phyloP scores from a whole-genome alignment of 2,797 vertebrate species.

The Acrocephalus scirpaceus region DNA sequence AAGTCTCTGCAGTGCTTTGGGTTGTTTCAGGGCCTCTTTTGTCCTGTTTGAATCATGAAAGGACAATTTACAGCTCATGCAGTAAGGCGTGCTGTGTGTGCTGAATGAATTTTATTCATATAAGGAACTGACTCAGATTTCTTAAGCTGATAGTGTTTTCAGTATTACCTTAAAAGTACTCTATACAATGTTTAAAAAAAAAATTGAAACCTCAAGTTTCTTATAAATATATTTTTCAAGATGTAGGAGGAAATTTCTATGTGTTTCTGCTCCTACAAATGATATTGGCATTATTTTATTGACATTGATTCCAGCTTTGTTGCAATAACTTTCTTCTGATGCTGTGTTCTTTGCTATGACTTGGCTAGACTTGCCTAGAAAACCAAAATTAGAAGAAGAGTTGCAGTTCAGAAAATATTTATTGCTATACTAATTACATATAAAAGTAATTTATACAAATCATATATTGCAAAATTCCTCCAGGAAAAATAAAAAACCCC shows the following conservation, averaged over 20 bases:
- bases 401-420: conserved; percentile 19
- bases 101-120: conserved; percentile 31
- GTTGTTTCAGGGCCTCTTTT: background rate
- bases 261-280: background rate
- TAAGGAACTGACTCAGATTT: conserved; percentile 15
- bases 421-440: background rate
- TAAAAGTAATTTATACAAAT: conserved; percentile 23
- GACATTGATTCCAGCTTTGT: background rate
- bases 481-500: background rate
- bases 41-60: background rate
- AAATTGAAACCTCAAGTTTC: background rate
- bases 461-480: conserved; percentile 25
- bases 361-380: conserved; percentile 12
- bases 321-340: conserved; percentile 23
- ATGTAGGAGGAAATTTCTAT: background rate
- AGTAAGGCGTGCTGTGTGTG: background rate
- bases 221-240: background rate
- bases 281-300: background rate
- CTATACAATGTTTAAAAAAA: background rate
- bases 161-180: conserved; percentile 2
- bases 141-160: background rate
- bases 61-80: background rate
- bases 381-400: conserved; percentile 35
- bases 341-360: background rate
- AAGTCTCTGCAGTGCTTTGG: background rate